A percentile compares a stretch with the other conserved stretches of the same genome.
Evolutionary conservation across 1,140 invertebrate genomes (phyloP).

Genomic region (Drosophila neocordata): DNA sequence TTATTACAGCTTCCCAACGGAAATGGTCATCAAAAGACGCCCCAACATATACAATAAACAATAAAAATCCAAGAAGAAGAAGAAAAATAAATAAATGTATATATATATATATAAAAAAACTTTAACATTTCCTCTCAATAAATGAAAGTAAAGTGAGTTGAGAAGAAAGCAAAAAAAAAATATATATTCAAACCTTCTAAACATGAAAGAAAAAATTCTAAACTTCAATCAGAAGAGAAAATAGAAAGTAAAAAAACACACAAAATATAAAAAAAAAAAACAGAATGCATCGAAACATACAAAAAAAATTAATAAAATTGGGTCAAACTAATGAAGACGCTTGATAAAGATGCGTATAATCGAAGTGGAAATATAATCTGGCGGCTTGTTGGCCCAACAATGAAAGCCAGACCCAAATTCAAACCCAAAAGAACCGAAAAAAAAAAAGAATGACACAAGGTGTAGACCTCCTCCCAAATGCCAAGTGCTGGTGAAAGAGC

Average conservation of each 20-base stretch:
- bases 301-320: constrained; percentile 48
- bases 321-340: constrained; percentile 77
- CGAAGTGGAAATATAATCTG: constrained; percentile 64
- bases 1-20: constrained; percentile 17
- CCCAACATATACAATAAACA: constrained; percentile 27
- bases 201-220: constrained; percentile 48
- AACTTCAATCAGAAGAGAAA: constrained; percentile 50
- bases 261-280: constrained; percentile 14
- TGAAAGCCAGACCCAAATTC: neutral
- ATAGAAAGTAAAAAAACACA: constrained; percentile 76
- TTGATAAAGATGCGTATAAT: constrained; percentile 70
- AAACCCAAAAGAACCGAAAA: constrained; percentile 15
- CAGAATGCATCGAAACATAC: neutral
- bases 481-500: constrained; percentile 43
- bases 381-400: constrained; percentile 61
- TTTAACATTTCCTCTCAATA: constrained; percentile 30
- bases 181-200: constrained; percentile 34
- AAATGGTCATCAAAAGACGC: constrained; percentile 38
- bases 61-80: constrained; percentile 23
- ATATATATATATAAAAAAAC: constrained; percentile 31
- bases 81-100: constrained; percentile 20
- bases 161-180: constrained; percentile 34
- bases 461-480: constrained; percentile 37
- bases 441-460: constrained; percentile 65
- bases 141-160: constrained; percentile 72